Evolutionary conservation across 2,797 vertebrate species (phyloP).

Genomic region (Hybognathus amarus): DNA sequence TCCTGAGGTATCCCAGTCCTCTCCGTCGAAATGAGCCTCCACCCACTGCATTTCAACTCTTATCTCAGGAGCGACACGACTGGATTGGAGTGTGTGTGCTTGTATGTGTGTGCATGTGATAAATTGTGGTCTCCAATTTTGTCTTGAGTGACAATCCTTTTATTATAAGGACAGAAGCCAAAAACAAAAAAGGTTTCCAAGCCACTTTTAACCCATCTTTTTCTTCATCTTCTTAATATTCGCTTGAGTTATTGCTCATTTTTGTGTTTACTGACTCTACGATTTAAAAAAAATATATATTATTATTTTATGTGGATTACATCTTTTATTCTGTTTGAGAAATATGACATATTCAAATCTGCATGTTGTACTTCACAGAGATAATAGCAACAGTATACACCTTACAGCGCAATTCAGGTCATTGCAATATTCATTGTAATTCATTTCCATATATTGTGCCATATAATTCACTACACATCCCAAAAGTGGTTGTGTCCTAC

Average conservation of each 20-base stretch:
- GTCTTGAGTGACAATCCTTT: background rate
- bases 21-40: conserved; percentile 28
- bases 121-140: background rate
- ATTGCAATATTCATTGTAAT: background rate
- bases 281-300: no score
- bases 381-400: no score
- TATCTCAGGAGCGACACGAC: background rate
- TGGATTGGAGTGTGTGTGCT: background rate
- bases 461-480: background rate
- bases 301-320: no score
- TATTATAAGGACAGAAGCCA: background rate
- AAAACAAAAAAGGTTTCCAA: background rate
- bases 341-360: no score
- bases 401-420: background rate
- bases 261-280: no score
- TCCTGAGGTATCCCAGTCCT: conserved; percentile 78
- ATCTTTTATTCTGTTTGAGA: no score
- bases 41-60: conserved; percentile 22
- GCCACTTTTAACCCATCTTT: no score
- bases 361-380: no score
- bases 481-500: background rate
- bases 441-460: background rate
- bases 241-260: background rate
- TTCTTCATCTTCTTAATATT: no score
- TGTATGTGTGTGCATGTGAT: background rate